phyloP scores from a whole-genome alignment of 2,888 invertebrate species.

The Callinectes sapidus region DNA sequence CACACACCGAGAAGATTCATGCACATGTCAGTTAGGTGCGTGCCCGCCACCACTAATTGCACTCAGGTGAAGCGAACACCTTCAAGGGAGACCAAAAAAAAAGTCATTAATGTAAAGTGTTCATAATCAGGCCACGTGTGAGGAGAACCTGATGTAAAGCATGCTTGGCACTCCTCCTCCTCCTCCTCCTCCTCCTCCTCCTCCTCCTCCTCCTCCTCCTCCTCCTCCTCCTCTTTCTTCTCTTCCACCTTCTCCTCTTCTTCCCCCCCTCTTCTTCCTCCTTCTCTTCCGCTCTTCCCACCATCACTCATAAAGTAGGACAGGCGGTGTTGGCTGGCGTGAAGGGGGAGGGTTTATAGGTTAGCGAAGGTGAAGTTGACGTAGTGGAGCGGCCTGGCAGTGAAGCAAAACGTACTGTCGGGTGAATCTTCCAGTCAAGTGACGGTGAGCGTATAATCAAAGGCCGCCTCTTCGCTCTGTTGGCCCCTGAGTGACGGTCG shows the following conservation, averaged over 20 bases:
- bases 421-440: neutral
- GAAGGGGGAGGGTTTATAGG: neutral
- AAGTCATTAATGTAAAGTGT: neutral
- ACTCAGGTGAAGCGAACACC: neutral
- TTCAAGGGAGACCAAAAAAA: neutral
- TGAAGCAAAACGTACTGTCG: neutral
- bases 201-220: neutral
- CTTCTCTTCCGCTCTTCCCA: neutral
- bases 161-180: neutral
- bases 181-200: neutral
- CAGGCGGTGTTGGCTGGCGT: neutral
- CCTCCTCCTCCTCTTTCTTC: neutral
- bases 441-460: neutral
- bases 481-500: neutral
- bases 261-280: neutral
- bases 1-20: neutral
- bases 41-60: neutral
- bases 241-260: no score
- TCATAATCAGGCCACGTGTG: neutral
- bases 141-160: neutral
- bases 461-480: neutral
- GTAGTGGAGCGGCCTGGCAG: neutral
- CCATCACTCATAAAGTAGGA: neutral
- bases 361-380: neutral
- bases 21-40: neutral